These are phyloP conservation scores for Margaritifera margaritifera DNA, from an alignment of 2,888 invertebrate species.

Conservation along the genomic window DNA sequence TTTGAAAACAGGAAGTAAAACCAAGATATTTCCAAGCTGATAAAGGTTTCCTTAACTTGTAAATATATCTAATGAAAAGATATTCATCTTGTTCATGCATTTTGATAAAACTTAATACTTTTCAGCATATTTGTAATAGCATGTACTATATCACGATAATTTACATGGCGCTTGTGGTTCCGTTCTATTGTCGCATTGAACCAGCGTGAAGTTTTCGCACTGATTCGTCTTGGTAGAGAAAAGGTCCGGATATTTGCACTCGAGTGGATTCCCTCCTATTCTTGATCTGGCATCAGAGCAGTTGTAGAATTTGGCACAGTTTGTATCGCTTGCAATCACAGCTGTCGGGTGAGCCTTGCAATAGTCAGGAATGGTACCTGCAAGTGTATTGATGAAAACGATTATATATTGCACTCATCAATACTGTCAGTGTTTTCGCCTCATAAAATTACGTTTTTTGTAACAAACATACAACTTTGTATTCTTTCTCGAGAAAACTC, in stretches of 20 bases:
- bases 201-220: conserved; percentile 31
- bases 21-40: too few species aligned
- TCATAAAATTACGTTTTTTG: too few species aligned
- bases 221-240: conserved; percentile 28
- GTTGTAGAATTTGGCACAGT: conserved; percentile 46
- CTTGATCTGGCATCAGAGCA: conserved; percentile 25
- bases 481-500: too few species aligned
- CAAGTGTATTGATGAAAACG: background rate
- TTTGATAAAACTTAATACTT: too few species aligned
- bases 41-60: too few species aligned
- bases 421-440: too few species aligned
- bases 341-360: conserved; percentile 28
- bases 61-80: too few species aligned
- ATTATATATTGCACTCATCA: background rate
- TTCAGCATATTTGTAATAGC: too few species aligned
- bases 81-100: too few species aligned
- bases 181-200: conserved; percentile 30
- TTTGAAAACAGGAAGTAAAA: too few species aligned
- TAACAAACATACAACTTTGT: too few species aligned
- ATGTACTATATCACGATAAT: conserved; percentile 4
- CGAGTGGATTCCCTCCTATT: conserved; percentile 15
- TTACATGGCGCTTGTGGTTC: conserved; percentile 43
- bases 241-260: conserved; percentile 41
- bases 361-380: conserved; percentile 23
- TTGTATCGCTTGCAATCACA: conserved; percentile 21